Evolutionary conservation across 2,888 invertebrate species (phyloP), one percentile per base, ranked within the genome.

Genomic region (Drosophila antonietae): DNA sequence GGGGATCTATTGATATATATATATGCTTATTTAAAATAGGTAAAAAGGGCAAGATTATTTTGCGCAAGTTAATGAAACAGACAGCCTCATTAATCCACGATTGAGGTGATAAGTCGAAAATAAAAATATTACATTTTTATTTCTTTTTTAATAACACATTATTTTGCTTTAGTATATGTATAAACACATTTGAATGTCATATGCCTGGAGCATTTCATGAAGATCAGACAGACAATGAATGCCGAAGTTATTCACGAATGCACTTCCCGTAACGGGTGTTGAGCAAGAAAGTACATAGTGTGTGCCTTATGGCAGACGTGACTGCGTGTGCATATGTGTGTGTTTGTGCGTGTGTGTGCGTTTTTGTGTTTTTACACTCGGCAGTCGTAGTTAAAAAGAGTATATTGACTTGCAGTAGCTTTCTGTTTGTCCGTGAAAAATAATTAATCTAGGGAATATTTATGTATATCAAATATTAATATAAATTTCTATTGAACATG

Each of bases 161-260:
- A 18, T 35, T 39, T 53, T 23, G 8, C 39, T n/a, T n/a, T 39
- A 53, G 15, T 31, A 55, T 55, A n/a, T n/a, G n/a, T n/a, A 41
- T 28, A 41, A n/a, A 55, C 15, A 41, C 39, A 41, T 41, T 55
- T 55, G 28, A 55, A 31, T 55, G 55, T 41, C 55, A 41, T 31
- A 55, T 41, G 41, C 41, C 53, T 23, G 20, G 6, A 53, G 18
- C 18, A 55, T 12, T 28, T 39, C 28, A 39, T 35, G n/a, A 55
- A 55, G 39, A 37, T 53, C 53, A 39, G 37, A 37, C 53, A 28
- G 53, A 57, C 37, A 37, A 53, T 53, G 39, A 55, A 39, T 20
- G 39, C 39, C 28, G 39, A 39, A 55, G 55, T 55, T 39, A 55
- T 41, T 55, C 39, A 55, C 39, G 55, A 59, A 67, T 60, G 44